Evolutionary conservation across 2,797 vertebrate species (phyloP).

Genomic region (Nyctalus aviator): DNA sequence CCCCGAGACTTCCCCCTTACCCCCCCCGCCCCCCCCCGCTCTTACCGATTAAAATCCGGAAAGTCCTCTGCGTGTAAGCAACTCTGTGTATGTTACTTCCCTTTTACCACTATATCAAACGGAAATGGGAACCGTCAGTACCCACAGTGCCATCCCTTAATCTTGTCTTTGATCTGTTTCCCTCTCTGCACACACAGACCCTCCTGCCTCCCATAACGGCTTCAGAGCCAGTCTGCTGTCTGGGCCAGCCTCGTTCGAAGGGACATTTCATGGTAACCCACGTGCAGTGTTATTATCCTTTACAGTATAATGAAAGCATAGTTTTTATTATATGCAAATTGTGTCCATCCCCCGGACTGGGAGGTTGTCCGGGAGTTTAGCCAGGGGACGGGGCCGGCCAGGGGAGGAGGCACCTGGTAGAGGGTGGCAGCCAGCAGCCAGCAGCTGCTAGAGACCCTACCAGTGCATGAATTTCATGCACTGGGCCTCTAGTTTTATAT

Average conservation of each 20-base stretch:
- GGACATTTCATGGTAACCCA: no score
- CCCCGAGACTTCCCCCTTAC: not conserved
- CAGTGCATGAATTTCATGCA: no score
- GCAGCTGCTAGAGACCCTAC: no score
- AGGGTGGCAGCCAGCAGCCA: no score
- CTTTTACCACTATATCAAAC: not conserved
- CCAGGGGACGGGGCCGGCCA: no score
- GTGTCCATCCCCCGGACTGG: no score
- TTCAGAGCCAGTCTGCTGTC: rapidly evolving
- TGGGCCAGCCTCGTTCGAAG: not conserved
- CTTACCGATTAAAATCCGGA: not conserved
- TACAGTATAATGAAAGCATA: no score
- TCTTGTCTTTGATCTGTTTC: not conserved
- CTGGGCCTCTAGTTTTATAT: not conserved
- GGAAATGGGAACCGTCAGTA: not conserved
- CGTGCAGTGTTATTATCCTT: not conserved
- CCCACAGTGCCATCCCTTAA: not conserved
- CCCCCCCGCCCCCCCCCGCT: not conserved
- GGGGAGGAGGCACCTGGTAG: no score
- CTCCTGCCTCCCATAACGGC: not conserved
- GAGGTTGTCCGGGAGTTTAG: no score
- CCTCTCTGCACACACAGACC: rapidly evolving
- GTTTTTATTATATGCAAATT: no score
- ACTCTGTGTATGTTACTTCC: not conserved
- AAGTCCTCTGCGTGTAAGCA: not conserved